Evolutionary conservation across 2,888 invertebrate species (phyloP).

Genomic region (Habrosyne pyritoides): DNA sequence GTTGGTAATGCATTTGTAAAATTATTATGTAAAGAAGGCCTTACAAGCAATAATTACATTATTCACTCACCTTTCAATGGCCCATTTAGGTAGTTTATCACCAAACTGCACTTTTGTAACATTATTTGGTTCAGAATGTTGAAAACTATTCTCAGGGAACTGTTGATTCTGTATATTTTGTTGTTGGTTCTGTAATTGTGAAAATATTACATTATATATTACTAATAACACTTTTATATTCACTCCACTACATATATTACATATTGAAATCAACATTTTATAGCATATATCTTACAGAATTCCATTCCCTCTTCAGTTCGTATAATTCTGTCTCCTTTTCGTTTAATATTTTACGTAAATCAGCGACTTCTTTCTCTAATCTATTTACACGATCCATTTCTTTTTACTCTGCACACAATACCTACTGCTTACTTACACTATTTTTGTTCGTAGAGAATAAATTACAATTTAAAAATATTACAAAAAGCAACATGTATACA

Average conservation of each 20-base stretch:
- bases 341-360: slow-evolving; percentile 67
- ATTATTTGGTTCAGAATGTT: slow-evolving; percentile 13
- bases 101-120: slow-evolving; percentile 33
- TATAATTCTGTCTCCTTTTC: slow-evolving; percentile 78
- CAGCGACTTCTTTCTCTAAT: slow-evolving; percentile 76
- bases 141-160: slow-evolving; percentile 9
- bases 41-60: no score
- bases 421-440: no score
- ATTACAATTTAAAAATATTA: no score
- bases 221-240: not conserved
- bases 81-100: slow-evolving; percentile 63
- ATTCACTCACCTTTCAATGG: slow-evolving; percentile 63
- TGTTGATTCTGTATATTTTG: slow-evolving; percentile 1
- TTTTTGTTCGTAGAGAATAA: no score
- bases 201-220: not conserved
- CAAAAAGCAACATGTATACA: no score
- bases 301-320: slow-evolving; percentile 63
- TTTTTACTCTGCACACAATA: not conserved
- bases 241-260: no score
- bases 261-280: no score
- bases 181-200: slow-evolving; percentile 12
- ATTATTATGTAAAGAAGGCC: no score
- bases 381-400: slow-evolving; percentile 54
- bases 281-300: slow-evolving; percentile 43
- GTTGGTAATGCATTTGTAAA: no score